Evolutionary conservation across 2,888 invertebrate genomes (phyloP), one percentile per base, ranked within the genome.

Genomic region (Synergus itoensis): DNA sequence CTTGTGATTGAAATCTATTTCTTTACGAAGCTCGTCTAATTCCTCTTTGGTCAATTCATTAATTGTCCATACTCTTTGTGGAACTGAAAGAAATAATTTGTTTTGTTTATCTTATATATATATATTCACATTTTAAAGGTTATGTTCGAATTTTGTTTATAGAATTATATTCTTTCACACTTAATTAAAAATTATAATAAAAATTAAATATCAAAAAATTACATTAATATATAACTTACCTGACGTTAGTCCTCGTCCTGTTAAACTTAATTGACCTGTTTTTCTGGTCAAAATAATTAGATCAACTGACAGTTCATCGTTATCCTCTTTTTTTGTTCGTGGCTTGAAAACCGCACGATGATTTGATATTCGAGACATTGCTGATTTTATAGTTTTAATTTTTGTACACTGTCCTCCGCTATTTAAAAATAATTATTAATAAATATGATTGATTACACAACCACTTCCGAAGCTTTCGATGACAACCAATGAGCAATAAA

Each of bases 201-300:
- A n/a, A 28, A 21, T 12, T 36, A 28, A 28, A 28, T 28, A 28
- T 28, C 28, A 28, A 80, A 77, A 76, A 41, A 82, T 80, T 60
- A 73, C 36, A 80, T 60, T n/a, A n/a, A 7, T 53, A 53, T 77
- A 8, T 45, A 82, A 87, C 91, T 91, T 92, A 96, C 98, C 96
- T 92, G 94, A 93, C 73, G 94, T 94, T 85, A 97, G 92, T 86
- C 95, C 96, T 89, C 94, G 94, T 84, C 96, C 95, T 79, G 96
- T 95, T 86, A 98, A 94, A 93, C 96, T 97, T 63, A 98, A 93
- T 85, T 95, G 95, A 28, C 98, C 98, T 83, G 96, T 95, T 89
- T 95, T 95, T 88, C 97, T 95, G 4, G 97, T 97, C 84, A 95
- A 95, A 92, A 97, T 96, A 79, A 98, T 94, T 87, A 97, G 92